Base-by-base conservation (phyloP, 2,113 vertebrate species). In the Malurus elegans region DNA sequence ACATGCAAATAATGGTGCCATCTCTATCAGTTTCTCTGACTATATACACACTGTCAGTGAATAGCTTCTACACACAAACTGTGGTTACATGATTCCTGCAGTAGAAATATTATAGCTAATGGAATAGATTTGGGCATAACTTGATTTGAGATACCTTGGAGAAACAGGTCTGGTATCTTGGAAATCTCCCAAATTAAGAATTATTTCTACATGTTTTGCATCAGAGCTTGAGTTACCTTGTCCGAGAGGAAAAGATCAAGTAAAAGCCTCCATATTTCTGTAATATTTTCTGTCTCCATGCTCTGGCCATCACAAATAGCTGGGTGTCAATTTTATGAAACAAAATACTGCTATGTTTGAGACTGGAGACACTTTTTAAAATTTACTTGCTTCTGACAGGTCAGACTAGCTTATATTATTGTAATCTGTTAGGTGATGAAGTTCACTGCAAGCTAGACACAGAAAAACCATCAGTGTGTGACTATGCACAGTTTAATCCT, bases 281-380 rank as follows among this genome's bases (percentile, higher is more conserved):
- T 18, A 84, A 5, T 70, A 72, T 66, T 51, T 91, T 86, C 70
- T 70, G 19, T 72, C 23, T 79, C 28, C 23, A 80, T n/a, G 14
- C 19, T 88, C 29, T 92, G 24, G 9, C 31, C 65, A 75, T 57
- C 54, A 76, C 51, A 74, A 92, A 94, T 57, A 40, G 0, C 11
- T 66, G 64, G 74, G 10, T 74, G 48, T 85, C 44, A 71, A 25
- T 95, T 84, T 75, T 72, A 76, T 94, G 93, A 86, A 85, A 93
- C 20, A 93, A 87, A 71, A 28, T 19, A 20, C 50, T 53, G n/a
- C 12, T 79, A n/a, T 26, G 6, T 54, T 92, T 92, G 67, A 91
- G 64, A 94, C 38, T 58, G 32, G 8, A 88, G 25, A 38, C 42
- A n/a, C 26, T 42, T 89, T 73, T 53, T 4, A 17, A 60, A 69